Percentiles rank a stretch among this genome's conserved stretches.
These are phyloP conservation scores for Drosophila quadrilineata DNA, from an alignment of 1,140 invertebrate species.

Conservation along the genomic window DNA sequence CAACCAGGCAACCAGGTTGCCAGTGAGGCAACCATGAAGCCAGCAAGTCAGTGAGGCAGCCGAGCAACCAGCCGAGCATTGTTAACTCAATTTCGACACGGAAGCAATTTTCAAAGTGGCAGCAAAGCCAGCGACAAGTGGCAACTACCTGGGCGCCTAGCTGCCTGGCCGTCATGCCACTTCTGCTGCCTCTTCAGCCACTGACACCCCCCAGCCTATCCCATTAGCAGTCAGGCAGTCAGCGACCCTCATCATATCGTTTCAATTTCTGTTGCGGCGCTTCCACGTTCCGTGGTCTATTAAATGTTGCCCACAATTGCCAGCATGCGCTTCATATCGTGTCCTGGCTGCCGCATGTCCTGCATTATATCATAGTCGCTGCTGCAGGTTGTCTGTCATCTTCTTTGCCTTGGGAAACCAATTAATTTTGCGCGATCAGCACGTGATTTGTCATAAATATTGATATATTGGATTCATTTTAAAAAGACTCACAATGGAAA, in stretches of 20 bases:
- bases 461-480: too few relatives aligned
- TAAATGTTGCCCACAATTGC: conserved; percentile 2
- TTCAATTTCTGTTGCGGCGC: not conserved
- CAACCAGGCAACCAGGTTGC: conserved; percentile 15
- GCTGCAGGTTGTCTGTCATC: too few relatives aligned
- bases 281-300: conserved; percentile 13
- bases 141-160: conserved; percentile 30
- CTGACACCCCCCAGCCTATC: not conserved
- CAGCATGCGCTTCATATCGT: not conserved
- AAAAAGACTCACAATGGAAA: not conserved
- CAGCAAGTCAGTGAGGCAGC: too few relatives aligned
- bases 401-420: conserved; percentile 9
- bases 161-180: too few relatives aligned
- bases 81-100: conserved; percentile 75
- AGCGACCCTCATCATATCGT: conserved; percentile 1
- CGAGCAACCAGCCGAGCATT: conserved; percentile 41
- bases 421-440: conserved; percentile 11
- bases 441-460: not conserved
- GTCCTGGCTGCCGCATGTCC: too few relatives aligned
- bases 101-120: conserved; percentile 59
- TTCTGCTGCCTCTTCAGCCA: not conserved
- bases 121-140: conserved; percentile 48
- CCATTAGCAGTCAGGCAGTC: not conserved
- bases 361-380: too few relatives aligned
- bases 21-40: too few relatives aligned